phyloP scores from a whole-genome alignment of 2,113 vertebrate genomes.

The Caranx melampygus region DNA sequence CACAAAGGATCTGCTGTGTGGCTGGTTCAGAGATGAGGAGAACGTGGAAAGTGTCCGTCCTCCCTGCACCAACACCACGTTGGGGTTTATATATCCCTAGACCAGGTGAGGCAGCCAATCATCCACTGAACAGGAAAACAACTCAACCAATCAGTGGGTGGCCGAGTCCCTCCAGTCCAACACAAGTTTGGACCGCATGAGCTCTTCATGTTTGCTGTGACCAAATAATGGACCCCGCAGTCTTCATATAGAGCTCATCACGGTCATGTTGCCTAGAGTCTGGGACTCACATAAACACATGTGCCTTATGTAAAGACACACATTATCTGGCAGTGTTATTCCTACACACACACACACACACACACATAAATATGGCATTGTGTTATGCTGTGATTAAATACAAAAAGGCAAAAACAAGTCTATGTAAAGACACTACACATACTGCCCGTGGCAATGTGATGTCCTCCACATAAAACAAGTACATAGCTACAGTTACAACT shows the following conservation, averaged over 20 bases:
- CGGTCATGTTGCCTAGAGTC: constrained; percentile 3
- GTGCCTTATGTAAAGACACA: background rate
- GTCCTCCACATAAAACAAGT: constrained; percentile 48
- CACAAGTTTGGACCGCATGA: too few species aligned
- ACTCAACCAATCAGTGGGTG: too few species aligned
- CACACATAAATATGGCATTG: constrained; percentile 15
- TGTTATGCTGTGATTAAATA: constrained; percentile 39
- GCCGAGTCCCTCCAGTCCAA: too few species aligned
- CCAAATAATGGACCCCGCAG: too few species aligned
- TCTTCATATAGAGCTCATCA: background rate
- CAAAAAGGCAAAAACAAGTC: constrained; percentile 21
- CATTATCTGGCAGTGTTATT: background rate
- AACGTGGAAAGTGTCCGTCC: too few species aligned
- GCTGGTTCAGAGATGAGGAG: too few species aligned
- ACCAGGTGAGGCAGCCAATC: too few species aligned
- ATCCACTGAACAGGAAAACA: too few species aligned
- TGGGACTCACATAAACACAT: constrained; percentile 2
- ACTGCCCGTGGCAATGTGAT: constrained; percentile 59
- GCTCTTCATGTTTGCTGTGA: too few species aligned
- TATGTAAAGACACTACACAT: constrained; percentile 35
- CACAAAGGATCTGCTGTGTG: too few species aligned
- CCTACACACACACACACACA: background rate
- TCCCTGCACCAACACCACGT: too few species aligned
- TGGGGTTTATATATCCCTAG: too few species aligned
- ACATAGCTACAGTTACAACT: constrained; percentile 29